Evolutionary conservation across 2,888 invertebrate species (phyloP).

Genomic region (Formica aserva): DNA sequence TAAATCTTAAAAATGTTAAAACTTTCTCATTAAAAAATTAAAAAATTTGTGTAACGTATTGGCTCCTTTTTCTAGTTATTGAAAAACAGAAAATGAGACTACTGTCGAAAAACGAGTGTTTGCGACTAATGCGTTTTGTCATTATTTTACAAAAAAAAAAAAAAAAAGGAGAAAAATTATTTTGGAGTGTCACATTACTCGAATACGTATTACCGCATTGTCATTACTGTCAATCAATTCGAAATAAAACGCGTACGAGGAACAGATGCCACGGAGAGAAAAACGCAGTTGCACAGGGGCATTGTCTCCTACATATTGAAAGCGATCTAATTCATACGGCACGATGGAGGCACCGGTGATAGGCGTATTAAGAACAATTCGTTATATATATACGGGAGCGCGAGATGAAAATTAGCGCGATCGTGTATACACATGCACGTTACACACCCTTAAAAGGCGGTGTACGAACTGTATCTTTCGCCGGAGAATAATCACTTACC

Average conservation of each 20-base stretch:
- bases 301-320: constrained; percentile 35
- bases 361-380: constrained; percentile 63
- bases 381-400: constrained; percentile 40
- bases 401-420: constrained; percentile 60
- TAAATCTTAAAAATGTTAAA: not conserved
- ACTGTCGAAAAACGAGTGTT: not conserved
- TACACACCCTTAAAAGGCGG: constrained; percentile 83
- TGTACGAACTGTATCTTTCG: constrained; percentile 78
- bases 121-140: not conserved
- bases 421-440: constrained; percentile 58
- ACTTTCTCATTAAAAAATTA: not conserved
- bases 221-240: not conserved
- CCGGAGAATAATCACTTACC: constrained; percentile 87
- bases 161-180: not conserved
- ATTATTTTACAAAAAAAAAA: not conserved
- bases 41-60: not conserved
- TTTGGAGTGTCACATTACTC: not conserved
- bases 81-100: constrained; percentile 1
- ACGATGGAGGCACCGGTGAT: constrained; percentile 52
- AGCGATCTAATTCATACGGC: constrained; percentile 54
- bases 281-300: not conserved
- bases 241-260: not conserved
- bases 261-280: not conserved
- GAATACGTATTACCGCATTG: constrained; percentile 1
- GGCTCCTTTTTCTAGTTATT: not conserved